Evolutionary conservation across 2,888 invertebrate genomes (phyloP), one percentile per base, ranked within the genome.

Genomic region (Thecocarcelia acutangulata): DNA sequence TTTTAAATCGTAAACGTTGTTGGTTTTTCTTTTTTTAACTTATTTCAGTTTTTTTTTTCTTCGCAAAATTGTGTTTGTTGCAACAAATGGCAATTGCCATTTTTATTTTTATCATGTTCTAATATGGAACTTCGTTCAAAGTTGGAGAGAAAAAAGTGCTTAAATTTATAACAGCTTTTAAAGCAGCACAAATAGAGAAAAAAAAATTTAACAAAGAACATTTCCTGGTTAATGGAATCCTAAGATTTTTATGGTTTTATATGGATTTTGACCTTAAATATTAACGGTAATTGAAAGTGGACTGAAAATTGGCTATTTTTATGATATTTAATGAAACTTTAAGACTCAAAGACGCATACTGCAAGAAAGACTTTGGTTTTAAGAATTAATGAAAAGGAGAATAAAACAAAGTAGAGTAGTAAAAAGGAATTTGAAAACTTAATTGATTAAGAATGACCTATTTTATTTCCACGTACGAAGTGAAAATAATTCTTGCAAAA

Each of bases 91-190:
- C 64, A 78, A 69, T 69, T 78, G 58, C 44, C 48, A 69, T 78
- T 72, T 64, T 70, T 70, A 50, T 70, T 70, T 61, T 59, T 12
- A 56, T 70, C 64, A 42, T 72, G 64, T 69, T 69, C 80, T 76
- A 78, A 82, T 82, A 82, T 74, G 82, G 82, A 82, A 82, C 74
- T 68, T 69, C 81, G 54, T 52, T 13, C 44, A 2, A 69, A 52
- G 56, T 77, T 77, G 15, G 28, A 56, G 17, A 40, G 61, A 52
- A 73, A 73, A 64, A 80, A 78, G 48, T 78, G 66, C 59, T 78
- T 56, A 78, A 75, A 78, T 72, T 70, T 78, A 78, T 78, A 74
- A 69, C 74, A 64, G 54, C 75, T 70, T 58, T 64, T 50, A 64
- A 58, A 44, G 61, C 48, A 37, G 28, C 6, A 28, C 28, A 28